Evolutionary conservation across 2,888 invertebrate genomes (phyloP), one percentile per base, ranked within the genome.

Genomic region (Eulithis testata): DNA sequence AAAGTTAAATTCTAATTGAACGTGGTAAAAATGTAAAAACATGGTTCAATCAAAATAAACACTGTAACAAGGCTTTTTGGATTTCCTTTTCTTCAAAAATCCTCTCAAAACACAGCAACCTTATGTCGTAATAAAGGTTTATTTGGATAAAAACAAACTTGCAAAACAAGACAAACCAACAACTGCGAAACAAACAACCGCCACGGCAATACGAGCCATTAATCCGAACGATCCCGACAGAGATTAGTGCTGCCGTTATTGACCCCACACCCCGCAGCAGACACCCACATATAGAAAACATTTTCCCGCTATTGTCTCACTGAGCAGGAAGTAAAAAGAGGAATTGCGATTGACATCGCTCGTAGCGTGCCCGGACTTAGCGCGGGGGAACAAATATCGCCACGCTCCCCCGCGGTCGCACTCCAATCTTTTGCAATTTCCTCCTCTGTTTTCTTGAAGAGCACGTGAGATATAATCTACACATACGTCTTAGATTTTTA

Each of bases 171-270:
- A 84, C 80, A 82, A 85, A 84, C 80, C 78, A 82, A 85, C 80
- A 88, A 86, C 80, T 85, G 79, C 74, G 83, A 80, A 87, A 86
- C 89, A 89, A 90, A 89, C 88, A 90, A 88, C 88, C 85, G 85
- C 85, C 85, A 88, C 82, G 85, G 87, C 88, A 90, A 89, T 88
- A 86, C 88, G 87, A 89, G 83, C 88, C 89, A 90, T 91, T 91
- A 90, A 91, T 91, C 88, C 86, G 80, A 86, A 86, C 89, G 87
- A 90, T 88, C 86, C 87, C 85, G 85, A 82, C 89, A 87, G 85
- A 91, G 91, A 91, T 91, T 90, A 91, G 87, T 87, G 86, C 85
- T 84, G 86, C 85, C 83, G 80, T 85, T 86, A 83, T 86, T 87
- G 88, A 88, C 85, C 87, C 84, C 84, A 78, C 84, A 81, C 86